phyloP scores from a whole-genome alignment of 2,113 vertebrate species.

The Cepphus grylle region DNA sequence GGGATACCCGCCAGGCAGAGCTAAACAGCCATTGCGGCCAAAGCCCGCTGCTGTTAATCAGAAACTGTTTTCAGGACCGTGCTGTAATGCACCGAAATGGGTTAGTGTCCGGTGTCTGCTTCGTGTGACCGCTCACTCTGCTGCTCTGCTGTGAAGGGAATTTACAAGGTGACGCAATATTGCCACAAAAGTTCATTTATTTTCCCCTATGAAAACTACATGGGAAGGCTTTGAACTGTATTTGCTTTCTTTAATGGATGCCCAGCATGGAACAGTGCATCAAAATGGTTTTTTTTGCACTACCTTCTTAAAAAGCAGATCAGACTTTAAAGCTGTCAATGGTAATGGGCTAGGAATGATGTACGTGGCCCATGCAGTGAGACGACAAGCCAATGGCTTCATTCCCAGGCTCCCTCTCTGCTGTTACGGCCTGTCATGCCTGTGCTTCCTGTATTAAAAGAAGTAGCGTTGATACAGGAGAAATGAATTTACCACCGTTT shows the following conservation, averaged over 20 bases:
- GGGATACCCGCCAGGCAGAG: neutral
- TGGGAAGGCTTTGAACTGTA: neutral
- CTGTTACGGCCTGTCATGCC: neutral
- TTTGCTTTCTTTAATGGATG: neutral
- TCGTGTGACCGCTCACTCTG: neutral
- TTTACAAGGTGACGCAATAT: neutral
- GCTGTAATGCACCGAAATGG: neutral
- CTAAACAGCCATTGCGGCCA: neutral
- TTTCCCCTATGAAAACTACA: neutral
- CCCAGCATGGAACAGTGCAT: neutral
- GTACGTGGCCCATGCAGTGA: neutral
- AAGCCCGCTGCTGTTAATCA: neutral
- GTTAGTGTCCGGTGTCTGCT: neutral
- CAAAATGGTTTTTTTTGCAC: neutral
- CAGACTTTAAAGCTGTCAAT: neutral
- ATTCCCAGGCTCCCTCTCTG: neutral
- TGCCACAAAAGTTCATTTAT: neutral
- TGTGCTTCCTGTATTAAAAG: neutral
- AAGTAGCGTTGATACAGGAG: neutral
- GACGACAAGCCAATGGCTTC: neutral
- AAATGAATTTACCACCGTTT: neutral
- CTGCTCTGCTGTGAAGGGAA: neutral
- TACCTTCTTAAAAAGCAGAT: neutral
- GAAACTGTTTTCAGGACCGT: neutral
- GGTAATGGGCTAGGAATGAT: neutral